These are phyloP conservation scores for Globia sparganii DNA, from an alignment of 2,888 invertebrate species.

Conservation along the genomic window DNA sequence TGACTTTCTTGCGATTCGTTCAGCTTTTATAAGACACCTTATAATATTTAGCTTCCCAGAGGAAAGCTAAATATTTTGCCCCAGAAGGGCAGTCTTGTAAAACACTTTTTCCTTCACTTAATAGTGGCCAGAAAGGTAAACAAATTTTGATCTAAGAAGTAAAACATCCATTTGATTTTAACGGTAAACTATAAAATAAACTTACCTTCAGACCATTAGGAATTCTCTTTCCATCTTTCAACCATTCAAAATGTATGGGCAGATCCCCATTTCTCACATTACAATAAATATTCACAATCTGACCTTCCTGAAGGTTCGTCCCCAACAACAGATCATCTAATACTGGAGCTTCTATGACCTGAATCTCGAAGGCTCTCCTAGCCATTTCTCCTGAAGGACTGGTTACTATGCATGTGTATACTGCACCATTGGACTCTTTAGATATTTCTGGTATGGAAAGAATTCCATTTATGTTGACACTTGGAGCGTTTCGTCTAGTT, in stretches of 20 bases:
- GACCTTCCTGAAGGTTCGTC: conserved; percentile 94
- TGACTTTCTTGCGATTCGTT: no score
- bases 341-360: conserved; percentile 94
- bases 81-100: no score
- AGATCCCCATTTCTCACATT: conserved; percentile 93
- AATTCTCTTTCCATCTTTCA: conserved; percentile 92
- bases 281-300: conserved; percentile 95
- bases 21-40: no score
- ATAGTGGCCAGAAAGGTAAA: no score
- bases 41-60: no score
- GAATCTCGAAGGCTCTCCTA: conserved; percentile 91
- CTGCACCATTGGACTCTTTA: conserved; percentile 92
- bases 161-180: no score
- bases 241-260: conserved; percentile 93
- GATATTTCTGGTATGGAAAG: conserved; percentile 91
- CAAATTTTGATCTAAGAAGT: no score
- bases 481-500: conserved; percentile 76
- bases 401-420: conserved; percentile 94
- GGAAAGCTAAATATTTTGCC: no score
- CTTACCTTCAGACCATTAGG: conserved; percentile 91
- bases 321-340: conserved; percentile 95
- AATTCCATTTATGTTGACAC: conserved; percentile 89
- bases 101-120: no score
- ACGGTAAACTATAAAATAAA: no score
- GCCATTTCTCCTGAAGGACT: conserved; percentile 92